Evolutionary conservation across 2,888 invertebrate species (phyloP).

Genomic region (Lissocephala sabroskyi): DNA sequence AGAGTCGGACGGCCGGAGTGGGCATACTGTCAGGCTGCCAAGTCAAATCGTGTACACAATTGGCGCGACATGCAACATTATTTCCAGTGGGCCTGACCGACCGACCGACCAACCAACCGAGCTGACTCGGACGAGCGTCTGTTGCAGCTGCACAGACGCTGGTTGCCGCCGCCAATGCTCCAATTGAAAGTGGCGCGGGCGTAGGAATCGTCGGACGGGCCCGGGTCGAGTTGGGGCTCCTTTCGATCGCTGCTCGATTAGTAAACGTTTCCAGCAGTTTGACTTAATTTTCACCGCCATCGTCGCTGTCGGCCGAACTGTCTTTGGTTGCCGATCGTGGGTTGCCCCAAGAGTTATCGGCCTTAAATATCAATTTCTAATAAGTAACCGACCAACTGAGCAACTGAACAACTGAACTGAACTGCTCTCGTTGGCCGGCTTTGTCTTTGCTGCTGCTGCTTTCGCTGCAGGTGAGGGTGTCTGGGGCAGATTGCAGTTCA

Average conservation of each 20-base stretch:
- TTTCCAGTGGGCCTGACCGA: conserved; percentile 21
- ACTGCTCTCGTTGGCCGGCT: too few relatives aligned
- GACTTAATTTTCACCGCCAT: conserved; percentile 68
- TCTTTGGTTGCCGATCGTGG: conserved; percentile 6
- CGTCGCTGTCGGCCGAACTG: too few relatives aligned
- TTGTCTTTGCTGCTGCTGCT: background rate
- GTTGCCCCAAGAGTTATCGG: background rate
- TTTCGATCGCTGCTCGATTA: conserved; percentile 32
- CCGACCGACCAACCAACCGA: background rate
- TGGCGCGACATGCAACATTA: conserved; percentile 60
- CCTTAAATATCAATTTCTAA: too few relatives aligned
- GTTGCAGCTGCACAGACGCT: conserved; percentile 35
- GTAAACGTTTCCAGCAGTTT: conserved; percentile 59
- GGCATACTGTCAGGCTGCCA: conserved; percentile 61
- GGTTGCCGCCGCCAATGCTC: conserved; percentile 27
- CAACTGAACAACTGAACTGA: too few relatives aligned
- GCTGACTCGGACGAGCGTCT: conserved; percentile 5
- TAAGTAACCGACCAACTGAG: too few relatives aligned
- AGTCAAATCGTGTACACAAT: conserved; percentile 67
- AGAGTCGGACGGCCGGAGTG: conserved; percentile 34
- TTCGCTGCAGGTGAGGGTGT: background rate
- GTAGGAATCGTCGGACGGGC: background rate
- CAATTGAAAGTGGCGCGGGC: conserved; percentile 48
- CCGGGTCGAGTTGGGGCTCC: conserved; percentile 2
- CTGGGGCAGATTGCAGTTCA: background rate